Percentiles rank a stretch among this genome's conserved stretches.
Evolutionary conservation across 2,888 invertebrate genomes (phyloP).

Genomic region (Teinopalpus imperialis): DNA sequence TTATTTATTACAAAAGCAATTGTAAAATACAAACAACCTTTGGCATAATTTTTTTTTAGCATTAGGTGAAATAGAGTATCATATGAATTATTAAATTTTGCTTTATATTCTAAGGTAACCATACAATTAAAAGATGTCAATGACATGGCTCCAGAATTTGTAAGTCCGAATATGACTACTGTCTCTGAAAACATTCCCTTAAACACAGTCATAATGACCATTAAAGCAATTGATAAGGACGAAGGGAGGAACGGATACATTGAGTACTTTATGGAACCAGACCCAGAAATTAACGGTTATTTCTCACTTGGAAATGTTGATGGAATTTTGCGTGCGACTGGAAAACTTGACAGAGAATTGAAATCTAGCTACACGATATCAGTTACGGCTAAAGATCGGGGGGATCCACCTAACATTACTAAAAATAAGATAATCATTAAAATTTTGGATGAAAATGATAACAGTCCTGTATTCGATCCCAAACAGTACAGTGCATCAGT

Average conservation of each 20-base stretch:
- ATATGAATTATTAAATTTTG: conserved; percentile 26
- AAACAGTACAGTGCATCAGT: conserved; percentile 94
- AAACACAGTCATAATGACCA: conserved; percentile 93
- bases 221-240: conserved; percentile 94
- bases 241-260: conserved; percentile 96
- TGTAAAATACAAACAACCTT: no score
- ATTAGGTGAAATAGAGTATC: background rate
- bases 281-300: conserved; percentile 82
- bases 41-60: no score
- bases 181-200: conserved; percentile 92
- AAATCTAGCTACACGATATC: conserved; percentile 88
- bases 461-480: conserved; percentile 93
- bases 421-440: conserved; percentile 86
- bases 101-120: conserved; percentile 84
- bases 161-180: conserved; percentile 89
- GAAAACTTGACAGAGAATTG: conserved; percentile 92
- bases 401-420: conserved; percentile 89
- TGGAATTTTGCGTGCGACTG: conserved; percentile 92
- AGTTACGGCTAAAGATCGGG: conserved; percentile 93
- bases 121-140: conserved; percentile 94
- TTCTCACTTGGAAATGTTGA: conserved; percentile 94
- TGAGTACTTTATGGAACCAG: conserved; percentile 90
- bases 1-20: no score
- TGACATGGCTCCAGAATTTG: conserved; percentile 94
- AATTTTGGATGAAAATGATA: conserved; percentile 94